These are phyloP conservation scores for Tiphia femorata DNA, from an alignment of 2,888 invertebrate genomes.

Conservation along the genomic window DNA sequence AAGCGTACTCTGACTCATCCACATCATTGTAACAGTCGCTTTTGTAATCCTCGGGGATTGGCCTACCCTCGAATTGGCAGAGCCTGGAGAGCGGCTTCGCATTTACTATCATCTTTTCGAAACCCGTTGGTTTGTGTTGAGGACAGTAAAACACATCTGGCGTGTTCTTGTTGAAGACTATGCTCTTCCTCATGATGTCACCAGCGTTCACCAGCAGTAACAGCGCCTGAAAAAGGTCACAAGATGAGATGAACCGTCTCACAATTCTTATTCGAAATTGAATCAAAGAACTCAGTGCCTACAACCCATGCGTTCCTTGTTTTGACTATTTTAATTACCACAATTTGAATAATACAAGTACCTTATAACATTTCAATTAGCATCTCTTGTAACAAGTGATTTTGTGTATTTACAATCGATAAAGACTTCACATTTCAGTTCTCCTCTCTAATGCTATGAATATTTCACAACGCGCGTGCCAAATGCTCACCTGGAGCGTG, in stretches of 20 bases:
- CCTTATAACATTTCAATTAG: no score
- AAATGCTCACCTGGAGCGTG: no score
- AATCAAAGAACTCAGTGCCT: not conserved
- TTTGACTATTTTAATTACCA: no score
- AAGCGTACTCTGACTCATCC: conserved; percentile 83
- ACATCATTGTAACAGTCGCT: conserved; percentile 85
- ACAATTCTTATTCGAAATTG: not conserved
- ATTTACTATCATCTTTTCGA: conserved; percentile 80
- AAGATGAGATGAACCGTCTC: not conserved
- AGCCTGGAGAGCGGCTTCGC: conserved; percentile 78
- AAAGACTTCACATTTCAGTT: no score
- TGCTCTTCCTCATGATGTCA: conserved; percentile 83
- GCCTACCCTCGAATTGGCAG: conserved; percentile 81
- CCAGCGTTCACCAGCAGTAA: conserved; percentile 69
- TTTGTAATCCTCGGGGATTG: conserved; percentile 80
- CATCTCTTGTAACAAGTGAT: no score
- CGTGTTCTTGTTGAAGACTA: conserved; percentile 83
- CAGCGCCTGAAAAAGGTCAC: conserved; percentile 22
- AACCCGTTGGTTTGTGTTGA: conserved; percentile 81
- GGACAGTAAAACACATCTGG: conserved; percentile 86
- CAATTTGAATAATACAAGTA: no score
- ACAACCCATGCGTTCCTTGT: no score
- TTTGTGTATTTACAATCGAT: no score
- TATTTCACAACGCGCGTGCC: no score
- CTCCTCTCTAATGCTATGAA: no score